Evolutionary conservation across 2,888 invertebrate species (phyloP).

Genomic region (Andrena bicolor): DNA sequence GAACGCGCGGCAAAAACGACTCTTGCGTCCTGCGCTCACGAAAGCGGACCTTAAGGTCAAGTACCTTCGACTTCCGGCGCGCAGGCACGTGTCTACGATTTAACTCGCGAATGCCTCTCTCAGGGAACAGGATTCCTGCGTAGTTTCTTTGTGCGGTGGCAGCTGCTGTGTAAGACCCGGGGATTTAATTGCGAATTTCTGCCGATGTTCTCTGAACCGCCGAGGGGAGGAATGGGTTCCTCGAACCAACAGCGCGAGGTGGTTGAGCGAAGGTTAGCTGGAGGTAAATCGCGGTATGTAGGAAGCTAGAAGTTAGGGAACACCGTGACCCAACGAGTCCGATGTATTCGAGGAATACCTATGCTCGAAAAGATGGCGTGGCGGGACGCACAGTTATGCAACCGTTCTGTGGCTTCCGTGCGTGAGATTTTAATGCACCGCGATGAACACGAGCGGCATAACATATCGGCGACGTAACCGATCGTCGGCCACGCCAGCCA

Average conservation of each 20-base stretch:
- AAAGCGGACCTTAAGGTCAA: conserved; percentile 65
- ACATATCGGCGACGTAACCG: conserved; percentile 57
- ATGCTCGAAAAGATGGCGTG: conserved; percentile 22
- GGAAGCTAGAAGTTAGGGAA: no score
- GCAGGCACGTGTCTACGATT: conserved; percentile 52
- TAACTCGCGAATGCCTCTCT: conserved; percentile 30
- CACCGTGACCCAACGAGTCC: neutral
- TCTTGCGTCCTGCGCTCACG: conserved; percentile 9
- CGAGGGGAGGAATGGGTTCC: neutral
- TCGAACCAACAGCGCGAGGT: neutral
- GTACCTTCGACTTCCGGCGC: conserved; percentile 70
- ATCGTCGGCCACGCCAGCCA: conserved; percentile 34
- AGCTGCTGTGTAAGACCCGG: neutral
- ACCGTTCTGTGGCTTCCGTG: conserved; percentile 62
- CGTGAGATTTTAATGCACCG: conserved; percentile 69
- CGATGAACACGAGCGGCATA: conserved; percentile 70
- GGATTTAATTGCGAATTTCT: neutral
- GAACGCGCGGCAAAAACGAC: conserved; percentile 25
- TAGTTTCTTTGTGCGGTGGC: neutral
- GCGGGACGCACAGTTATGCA: conserved; percentile 67
- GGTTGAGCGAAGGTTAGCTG: neutral
- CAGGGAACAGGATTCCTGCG: conserved; percentile 29
- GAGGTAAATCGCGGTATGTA: no score
- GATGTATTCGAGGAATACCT: neutral
- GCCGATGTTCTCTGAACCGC: neutral